Evolutionary conservation across 2,888 invertebrate genomes (phyloP), one percentile per base, ranked within the genome.

Genomic region (Conchocele bisecta): DNA sequence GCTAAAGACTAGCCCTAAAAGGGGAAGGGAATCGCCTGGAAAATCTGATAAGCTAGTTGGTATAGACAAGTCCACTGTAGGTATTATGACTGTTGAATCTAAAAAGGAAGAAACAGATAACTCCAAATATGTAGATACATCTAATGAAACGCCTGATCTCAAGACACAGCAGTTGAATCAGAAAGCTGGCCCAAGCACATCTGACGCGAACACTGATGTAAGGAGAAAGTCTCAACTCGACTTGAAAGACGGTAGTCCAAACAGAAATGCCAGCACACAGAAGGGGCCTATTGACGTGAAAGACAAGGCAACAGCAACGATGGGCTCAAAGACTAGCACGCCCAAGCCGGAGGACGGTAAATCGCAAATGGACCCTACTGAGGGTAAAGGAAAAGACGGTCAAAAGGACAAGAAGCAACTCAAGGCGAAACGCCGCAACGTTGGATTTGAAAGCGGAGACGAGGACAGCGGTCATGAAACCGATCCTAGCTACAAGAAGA

Each of bases 381-480:
- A 53, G 39, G 39, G n/a, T 11, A 42, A 41, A 15, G 44, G 26
- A 20, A 15, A n/a, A 28, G 44, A 35, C 46, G 15, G 20, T 11
- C 17, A 39, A 20, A 61, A 61, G 22, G 41, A 15, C 3, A n/a
- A n/a, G 17, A 51, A 51, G 17, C 51, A 51, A n/a, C n/a, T n/a
- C n/a, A n/a, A n/a, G n/a, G n/a, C n/a, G n/a, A n/a, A n/a, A n/a
- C n/a, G n/a, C n/a, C n/a, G n/a, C n/a, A n/a, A n/a, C n/a, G n/a
- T n/a, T n/a, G n/a, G n/a, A n/a, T n/a, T n/a, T n/a, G n/a, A n/a
- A n/a, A n/a, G n/a, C n/a, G 72, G 69, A 26, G 66, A 68, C 59
- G 75, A 72, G 24, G 76, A 76, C 42, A 76, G 76, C 66, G 76
- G 72, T 29, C 66, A 73, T 59, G 72, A 69, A 28, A 72, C 76